These are phyloP conservation scores for Distichodus sexfasciatus DNA, from an alignment of 2,797 vertebrate genomes.

Conservation along the genomic window DNA sequence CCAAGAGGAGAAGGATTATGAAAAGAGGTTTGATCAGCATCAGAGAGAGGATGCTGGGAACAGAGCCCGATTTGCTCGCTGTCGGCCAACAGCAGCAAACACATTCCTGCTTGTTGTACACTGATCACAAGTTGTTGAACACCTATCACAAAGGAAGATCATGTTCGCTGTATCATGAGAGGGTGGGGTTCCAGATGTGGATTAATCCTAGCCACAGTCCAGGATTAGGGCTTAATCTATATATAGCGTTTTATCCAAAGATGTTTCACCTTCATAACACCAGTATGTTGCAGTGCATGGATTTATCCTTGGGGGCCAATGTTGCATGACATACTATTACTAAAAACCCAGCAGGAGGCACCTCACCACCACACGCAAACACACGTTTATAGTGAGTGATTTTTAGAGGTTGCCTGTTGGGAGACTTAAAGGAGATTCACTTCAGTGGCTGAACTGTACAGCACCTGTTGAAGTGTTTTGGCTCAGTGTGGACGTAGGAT, in stretches of 20 bases:
- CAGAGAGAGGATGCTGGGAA: conserved; percentile 5
- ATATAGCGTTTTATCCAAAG: background rate
- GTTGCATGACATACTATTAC: background rate
- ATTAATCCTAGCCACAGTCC: background rate
- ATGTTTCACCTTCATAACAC: background rate
- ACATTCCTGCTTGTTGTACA: background rate
- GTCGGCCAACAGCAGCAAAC: conserved; percentile 1
- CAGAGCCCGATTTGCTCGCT: too few relatives aligned
- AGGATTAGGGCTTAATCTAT: background rate
- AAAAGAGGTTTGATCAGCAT: background rate
- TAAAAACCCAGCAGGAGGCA: background rate
- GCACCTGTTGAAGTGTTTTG: too few relatives aligned
- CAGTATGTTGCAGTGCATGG: background rate
- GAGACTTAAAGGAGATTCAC: too few relatives aligned
- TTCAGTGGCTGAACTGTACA: too few relatives aligned
- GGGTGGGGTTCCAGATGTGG: background rate
- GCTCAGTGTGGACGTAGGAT: too few relatives aligned
- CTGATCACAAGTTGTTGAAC: background rate
- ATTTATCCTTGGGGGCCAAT: background rate
- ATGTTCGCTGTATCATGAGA: background rate
- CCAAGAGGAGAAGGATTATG: conserved; percentile 5
- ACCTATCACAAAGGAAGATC: background rate
- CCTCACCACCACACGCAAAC: background rate
- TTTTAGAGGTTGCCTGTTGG: background rate
- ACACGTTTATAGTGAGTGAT: background rate